Evolutionary conservation across 2,888 invertebrate genomes (phyloP).

Genomic region (Phyllotreta striolata): DNA sequence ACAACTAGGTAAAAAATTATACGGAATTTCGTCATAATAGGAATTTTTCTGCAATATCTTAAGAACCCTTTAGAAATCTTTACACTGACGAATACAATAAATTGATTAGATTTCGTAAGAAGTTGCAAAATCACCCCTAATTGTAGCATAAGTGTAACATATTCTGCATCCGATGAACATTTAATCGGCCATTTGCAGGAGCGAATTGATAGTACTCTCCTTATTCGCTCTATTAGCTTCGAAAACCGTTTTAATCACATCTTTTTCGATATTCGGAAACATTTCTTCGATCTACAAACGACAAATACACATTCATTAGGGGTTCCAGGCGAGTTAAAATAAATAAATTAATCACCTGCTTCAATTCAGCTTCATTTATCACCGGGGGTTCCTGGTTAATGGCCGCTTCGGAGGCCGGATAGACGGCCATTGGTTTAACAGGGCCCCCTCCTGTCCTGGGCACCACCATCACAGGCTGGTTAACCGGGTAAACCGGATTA

Average conservation of each 20-base stretch:
- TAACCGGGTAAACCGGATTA: constrained; percentile 63
- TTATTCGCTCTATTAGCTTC: constrained; percentile 91
- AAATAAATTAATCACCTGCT: constrained; percentile 63
- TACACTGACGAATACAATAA: constrained; percentile 4
- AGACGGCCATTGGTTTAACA: constrained; percentile 62
- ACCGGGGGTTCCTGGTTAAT: constrained; percentile 51
- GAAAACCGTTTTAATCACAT: constrained; percentile 89
- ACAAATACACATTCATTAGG: constrained; percentile 20
- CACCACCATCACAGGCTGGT: constrained; percentile 75
- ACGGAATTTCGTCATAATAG: neutral
- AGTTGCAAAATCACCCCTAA: too few species aligned
- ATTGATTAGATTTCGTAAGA: neutral
- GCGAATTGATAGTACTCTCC: constrained; percentile 87
- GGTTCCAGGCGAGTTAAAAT: constrained; percentile 1
- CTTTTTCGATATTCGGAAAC: constrained; percentile 95
- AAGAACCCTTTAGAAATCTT: constrained; percentile 1
- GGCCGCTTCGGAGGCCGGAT: constrained; percentile 47
- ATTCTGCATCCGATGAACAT: neutral
- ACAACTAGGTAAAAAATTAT: constrained; percentile 19
- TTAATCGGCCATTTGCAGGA: constrained; percentile 86
- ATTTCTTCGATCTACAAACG: constrained; percentile 84
- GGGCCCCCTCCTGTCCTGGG: constrained; percentile 63
- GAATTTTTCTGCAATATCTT: too few species aligned
- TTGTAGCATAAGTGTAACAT: too few species aligned
- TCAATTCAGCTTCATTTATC: constrained; percentile 69